Conservation (phyloP, 2,113 vertebrate species). For the Theropithecus gelada region DNA sequence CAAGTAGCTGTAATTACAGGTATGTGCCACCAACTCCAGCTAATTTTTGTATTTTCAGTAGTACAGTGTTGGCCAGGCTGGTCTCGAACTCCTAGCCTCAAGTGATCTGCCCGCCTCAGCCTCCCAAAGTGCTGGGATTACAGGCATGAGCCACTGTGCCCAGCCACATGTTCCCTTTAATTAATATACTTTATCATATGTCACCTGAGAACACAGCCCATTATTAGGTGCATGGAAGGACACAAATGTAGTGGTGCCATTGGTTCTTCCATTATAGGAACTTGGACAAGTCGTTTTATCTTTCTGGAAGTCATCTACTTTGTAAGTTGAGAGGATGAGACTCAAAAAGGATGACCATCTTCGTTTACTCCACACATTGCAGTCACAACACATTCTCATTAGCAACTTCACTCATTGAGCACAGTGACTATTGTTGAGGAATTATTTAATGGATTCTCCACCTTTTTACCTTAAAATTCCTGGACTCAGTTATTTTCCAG, state of each 20-base stretch:
- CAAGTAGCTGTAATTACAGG: no score
- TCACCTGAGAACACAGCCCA: neutral
- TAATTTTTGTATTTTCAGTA: no score
- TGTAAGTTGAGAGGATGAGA: neutral
- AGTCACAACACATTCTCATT: neutral
- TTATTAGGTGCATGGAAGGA: neutral
- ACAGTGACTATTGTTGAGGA: neutral
- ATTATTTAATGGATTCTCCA: neutral
- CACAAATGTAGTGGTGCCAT: neutral
- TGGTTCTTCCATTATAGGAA: neutral
- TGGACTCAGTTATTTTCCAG: neutral
- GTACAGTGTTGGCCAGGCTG: no score
- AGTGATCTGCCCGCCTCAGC: no score
- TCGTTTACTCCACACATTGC: neutral
- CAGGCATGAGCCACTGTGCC: no score
- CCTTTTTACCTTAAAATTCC: neutral
- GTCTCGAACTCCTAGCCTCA: no score
- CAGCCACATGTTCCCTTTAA: neutral
- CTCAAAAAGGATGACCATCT: neutral
- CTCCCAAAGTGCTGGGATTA: no score
- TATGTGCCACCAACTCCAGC: no score
- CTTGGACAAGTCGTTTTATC: neutral
- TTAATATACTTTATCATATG: neutral
- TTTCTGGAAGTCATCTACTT: neutral
- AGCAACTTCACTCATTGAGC: neutral